Evolutionary conservation across 1,140 invertebrate species (phyloP), one percentile per base, ranked within the genome.

Genomic region (Zaprionus tsacasi): DNA sequence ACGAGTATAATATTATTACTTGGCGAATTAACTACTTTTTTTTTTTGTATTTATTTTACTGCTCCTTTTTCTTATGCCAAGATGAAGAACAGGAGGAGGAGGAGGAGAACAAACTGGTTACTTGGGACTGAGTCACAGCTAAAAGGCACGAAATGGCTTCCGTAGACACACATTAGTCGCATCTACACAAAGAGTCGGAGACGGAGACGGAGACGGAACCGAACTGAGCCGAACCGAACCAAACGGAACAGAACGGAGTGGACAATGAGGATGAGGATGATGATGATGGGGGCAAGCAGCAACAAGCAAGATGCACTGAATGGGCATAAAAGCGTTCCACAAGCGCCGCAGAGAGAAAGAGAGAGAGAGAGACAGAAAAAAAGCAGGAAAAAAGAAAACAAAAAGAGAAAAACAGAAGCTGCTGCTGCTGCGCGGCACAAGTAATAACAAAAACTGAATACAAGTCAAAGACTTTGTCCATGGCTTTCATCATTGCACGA

Each of bases 121-220:
- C 52, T 45, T 27, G 54, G 52, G 60, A 25, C 68, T 71, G 61
- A 76, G 56, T 72, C 69, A 70, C 40, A 63, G 74, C 63, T 83
- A 83, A 89, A 79, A 85, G 85, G 81, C 85, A 88, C 81, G 85
- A 89, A 89, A 91, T 82, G 83, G 88, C 88, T 91, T 91, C 83
- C 89, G 88, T 91, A 88, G 83, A 91, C 72, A 75, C 83, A 91
- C 83, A 91, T 91, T 91, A 91, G 88, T 89, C 81, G 87, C 89
- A 77, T 81, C 89, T 89, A 88, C 85, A 88, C 85, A 88, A 89
- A 89, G 81, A 78, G 69, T 38, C 69, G 27, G 25, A 65, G 52
- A 55, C 25, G 43, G 25, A 65, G 52, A 55, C 25, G 43, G 38
- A 58, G 38, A 40, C 13, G 43, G 27, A 64, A 63, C n/a, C n/a